These are phyloP conservation scores for Merluccius polli DNA, from an alignment of 2,797 vertebrate genomes.

Conservation along the genomic window DNA sequence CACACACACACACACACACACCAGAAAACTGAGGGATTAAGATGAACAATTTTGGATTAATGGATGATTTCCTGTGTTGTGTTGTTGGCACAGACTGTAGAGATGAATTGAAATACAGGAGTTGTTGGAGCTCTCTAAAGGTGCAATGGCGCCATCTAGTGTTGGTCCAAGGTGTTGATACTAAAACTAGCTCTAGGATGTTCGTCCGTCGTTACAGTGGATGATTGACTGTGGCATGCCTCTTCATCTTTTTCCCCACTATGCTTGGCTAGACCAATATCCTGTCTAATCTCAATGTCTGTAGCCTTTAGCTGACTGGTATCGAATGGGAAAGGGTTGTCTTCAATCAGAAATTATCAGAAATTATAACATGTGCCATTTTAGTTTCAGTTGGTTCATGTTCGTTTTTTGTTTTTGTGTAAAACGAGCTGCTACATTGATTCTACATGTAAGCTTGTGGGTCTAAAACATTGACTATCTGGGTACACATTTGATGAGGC, in stretches of 20 bases:
- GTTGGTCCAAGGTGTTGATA: slow-evolving; percentile 13
- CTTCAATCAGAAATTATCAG: background rate
- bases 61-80: background rate
- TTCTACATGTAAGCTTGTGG: background rate
- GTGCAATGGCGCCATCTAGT: slow-evolving; percentile 57
- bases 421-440: background rate
- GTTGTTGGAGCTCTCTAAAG: background rate
- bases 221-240: background rate
- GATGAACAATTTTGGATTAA: background rate
- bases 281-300: background rate
- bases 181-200: background rate
- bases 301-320: background rate
- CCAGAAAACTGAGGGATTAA: background rate
- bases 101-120: background rate
- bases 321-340: background rate
- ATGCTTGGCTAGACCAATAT: background rate
- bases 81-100: background rate
- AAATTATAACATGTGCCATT: background rate
- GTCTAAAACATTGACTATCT: background rate
- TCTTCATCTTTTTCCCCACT: no score
- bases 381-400: no score
- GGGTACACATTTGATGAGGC: background rate
- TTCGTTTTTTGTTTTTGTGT: background rate
- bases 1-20: no score
- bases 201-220: background rate